These are phyloP conservation scores for Venturia canescens DNA, from an alignment of 1,140 invertebrate genomes.

Conservation along the genomic window DNA sequence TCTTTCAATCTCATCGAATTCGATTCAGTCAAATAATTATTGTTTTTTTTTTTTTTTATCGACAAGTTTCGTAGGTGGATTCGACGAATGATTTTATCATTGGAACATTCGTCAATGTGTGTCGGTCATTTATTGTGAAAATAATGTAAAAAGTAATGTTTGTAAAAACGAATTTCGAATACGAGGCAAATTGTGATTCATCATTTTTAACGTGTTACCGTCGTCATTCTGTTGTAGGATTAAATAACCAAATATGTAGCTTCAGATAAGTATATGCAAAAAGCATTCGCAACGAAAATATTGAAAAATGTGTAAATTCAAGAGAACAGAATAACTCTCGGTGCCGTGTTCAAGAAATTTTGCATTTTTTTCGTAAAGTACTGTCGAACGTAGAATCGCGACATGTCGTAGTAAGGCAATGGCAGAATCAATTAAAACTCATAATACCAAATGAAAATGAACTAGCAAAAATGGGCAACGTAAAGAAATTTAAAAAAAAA, in stretches of 20 bases:
- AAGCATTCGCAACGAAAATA: too few species aligned
- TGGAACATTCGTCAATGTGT: background rate
- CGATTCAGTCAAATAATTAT: too few species aligned
- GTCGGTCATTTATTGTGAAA: background rate
- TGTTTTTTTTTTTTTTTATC: background rate
- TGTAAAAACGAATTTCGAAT: too few species aligned
- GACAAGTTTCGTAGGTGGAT: background rate
- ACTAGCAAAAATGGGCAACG: slow-evolving; percentile 69
- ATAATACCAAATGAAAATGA: slow-evolving; percentile 61
- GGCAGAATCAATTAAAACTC: slow-evolving; percentile 63
- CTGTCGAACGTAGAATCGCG: background rate
- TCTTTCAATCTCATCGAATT: too few species aligned
- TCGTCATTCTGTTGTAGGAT: too few species aligned
- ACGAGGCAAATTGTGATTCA: too few species aligned
- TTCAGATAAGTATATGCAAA: too few species aligned
- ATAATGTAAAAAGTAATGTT: too few species aligned
- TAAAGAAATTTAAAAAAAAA: slow-evolving; percentile 48
- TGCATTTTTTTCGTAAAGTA: background rate
- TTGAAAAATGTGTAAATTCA: background rate
- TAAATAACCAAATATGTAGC: too few species aligned
- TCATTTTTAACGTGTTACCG: background rate
- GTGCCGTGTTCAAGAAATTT: background rate
- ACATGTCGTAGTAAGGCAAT: slow-evolving; percentile 53
- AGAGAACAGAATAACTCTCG: background rate
- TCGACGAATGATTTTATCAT: too few species aligned